A percentile compares a stretch with the other conserved stretches of the same genome.
Conservation (phyloP, 2,797 vertebrate genomes). For the Galaxias olidus region DNA sequence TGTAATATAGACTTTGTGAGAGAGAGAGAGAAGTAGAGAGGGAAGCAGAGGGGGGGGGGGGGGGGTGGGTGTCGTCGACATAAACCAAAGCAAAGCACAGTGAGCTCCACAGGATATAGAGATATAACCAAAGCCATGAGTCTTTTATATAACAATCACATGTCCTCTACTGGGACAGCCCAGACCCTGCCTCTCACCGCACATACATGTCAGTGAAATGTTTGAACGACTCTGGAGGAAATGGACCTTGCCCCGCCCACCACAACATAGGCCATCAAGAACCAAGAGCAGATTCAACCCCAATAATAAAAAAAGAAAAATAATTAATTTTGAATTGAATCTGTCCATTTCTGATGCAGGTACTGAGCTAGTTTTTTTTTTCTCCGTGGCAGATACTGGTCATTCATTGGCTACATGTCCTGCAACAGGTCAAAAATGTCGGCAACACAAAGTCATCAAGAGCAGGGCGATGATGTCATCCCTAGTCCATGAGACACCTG, state of each 20-base stretch:
- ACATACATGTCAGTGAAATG: neutral
- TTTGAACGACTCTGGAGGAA: conserved; percentile 8
- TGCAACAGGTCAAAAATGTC: too few species aligned
- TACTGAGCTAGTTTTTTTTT: too few species aligned
- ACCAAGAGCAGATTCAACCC: too few species aligned
- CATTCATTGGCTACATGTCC: too few species aligned
- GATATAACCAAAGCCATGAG: conserved; percentile 40
- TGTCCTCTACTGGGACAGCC: conserved; percentile 39
- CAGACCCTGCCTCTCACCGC: neutral
- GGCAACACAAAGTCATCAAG: too few species aligned
- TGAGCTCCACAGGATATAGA: conserved; percentile 63
- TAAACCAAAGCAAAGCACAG: conserved; percentile 52
- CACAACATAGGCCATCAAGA: neutral
- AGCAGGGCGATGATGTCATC: too few species aligned
- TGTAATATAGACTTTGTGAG: conserved; percentile 14
- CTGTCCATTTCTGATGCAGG: too few species aligned
- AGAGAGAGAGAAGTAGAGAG: conserved; percentile 10
- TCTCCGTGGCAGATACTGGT: too few species aligned
- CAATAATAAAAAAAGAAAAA: too few species aligned
- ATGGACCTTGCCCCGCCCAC: neutral
- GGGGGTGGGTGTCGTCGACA: conserved; percentile 5
- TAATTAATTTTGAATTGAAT: too few species aligned
- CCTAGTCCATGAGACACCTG: too few species aligned
- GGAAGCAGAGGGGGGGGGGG: conserved; percentile 43
- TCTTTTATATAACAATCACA: conserved; percentile 35